Evolutionary conservation across 2,113 vertebrate genomes (phyloP), one percentile per base, ranked within the genome.

Genomic region (Heterochromis multidens): DNA sequence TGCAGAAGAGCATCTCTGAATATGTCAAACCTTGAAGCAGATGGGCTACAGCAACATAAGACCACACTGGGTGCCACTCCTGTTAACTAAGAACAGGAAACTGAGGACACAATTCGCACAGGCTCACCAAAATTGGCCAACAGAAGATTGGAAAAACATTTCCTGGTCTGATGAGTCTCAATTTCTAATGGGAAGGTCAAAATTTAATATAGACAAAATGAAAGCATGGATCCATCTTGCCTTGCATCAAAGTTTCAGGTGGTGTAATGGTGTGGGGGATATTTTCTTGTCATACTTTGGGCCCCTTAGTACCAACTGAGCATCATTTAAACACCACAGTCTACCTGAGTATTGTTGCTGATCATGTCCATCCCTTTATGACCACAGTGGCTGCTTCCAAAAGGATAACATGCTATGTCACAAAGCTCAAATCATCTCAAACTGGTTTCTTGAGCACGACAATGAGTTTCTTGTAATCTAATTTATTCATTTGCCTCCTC

Each of bases 131-230:
- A 6, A 27, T 27, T 11, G n/a, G 7, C 35, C 61, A n/a, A 43
- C 35, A 67, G 25, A 67, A 67, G 16, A 63, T 21, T 37, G 9
- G 23, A 40, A 40, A 40, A n/a, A 40, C 4, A 13, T 2, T 25
- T 6, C 4, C 12, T 25, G 35, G 37, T 37, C 21, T 63, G 33
- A 6, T 37, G 21, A 37, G 61, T 23, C 19, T 63, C 33, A 13
- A 11, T 37, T 63, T 63, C 1, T 37, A 33, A 63, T 63, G 6
- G 61, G 14, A 7, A 21, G 33, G 33, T 23, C 33, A 37, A 21
- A 37, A 65, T 65, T 8, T 14, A 40, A 40, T 23, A 14, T 25
- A 40, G 40, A 65, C 0, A 0, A 9, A 21, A 16, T 65, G 12
- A 0, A 65, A 40, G 23, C 31, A 35, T 63, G 61, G 1, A 35